Evolutionary conservation across 2,888 invertebrate genomes (phyloP).

Genomic region (Drosophila neotestacea): DNA sequence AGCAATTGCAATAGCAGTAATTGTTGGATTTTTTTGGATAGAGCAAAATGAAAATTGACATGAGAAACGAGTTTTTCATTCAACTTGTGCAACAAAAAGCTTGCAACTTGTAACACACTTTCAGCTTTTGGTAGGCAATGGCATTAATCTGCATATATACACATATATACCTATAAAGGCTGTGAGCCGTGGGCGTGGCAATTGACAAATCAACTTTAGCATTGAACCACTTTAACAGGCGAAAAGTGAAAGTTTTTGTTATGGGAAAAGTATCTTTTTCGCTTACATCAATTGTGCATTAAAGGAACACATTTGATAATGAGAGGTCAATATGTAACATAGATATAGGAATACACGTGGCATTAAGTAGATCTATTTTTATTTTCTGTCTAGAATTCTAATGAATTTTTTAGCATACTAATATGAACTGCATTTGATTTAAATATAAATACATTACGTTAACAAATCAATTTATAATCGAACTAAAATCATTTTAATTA

Average conservation of each 20-base stretch:
- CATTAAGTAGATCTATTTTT: slow-evolving; percentile 13
- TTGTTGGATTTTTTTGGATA: slow-evolving; percentile 20
- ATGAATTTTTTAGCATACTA: slow-evolving; percentile 6
- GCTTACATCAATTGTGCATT: neutral
- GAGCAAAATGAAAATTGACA: slow-evolving; percentile 52
- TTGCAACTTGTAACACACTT: slow-evolving; percentile 18
- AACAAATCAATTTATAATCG: neutral
- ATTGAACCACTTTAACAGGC: slow-evolving; percentile 34
- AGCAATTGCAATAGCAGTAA: slow-evolving; percentile 35
- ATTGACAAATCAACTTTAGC: slow-evolving; percentile 36
- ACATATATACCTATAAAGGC: neutral
- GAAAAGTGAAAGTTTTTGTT: slow-evolving; percentile 48
- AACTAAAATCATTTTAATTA: too few species aligned
- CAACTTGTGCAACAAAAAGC: slow-evolving; percentile 22
- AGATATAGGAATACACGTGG: slow-evolving; percentile 6
- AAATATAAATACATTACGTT: neutral
- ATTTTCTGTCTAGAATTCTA: slow-evolving; percentile 6
- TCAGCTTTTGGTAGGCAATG: slow-evolving; percentile 36
- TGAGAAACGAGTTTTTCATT: slow-evolving; percentile 52
- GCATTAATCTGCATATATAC: slow-evolving; percentile 47
- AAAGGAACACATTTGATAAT: neutral
- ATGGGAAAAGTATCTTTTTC: slow-evolving; percentile 2
- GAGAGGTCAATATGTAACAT: neutral
- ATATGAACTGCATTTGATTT: neutral
- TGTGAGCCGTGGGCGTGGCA: slow-evolving; percentile 40